phyloP scores from a whole-genome alignment of 2,113 vertebrate genomes.

The Naja naja region DNA sequence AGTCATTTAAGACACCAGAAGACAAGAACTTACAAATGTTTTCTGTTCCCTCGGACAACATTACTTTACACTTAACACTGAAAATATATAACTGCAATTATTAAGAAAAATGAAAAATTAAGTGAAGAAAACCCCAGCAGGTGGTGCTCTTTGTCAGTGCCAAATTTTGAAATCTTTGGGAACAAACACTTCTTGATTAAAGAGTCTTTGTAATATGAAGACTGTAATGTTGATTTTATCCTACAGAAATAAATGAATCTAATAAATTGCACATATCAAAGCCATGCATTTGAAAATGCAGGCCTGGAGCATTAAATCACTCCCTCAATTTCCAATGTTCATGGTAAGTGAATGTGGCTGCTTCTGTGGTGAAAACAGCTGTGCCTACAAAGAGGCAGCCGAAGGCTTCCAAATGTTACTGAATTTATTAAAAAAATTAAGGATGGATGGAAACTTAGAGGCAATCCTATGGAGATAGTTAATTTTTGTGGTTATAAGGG shows the following conservation, averaged over 20 bases:
- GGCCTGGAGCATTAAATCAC: neutral
- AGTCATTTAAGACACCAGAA: neutral
- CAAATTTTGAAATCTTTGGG: neutral
- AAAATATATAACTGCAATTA: neutral
- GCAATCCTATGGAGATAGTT: neutral
- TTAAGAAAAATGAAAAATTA: neutral
- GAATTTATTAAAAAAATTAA: neutral
- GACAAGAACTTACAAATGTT: neutral
- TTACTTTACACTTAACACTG: neutral
- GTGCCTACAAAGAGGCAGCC: neutral
- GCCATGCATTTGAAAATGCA: neutral
- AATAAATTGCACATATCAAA: neutral
- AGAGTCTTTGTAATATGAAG: neutral
- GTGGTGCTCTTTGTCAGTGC: neutral
- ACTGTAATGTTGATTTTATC: neutral
- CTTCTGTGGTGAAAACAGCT: neutral
- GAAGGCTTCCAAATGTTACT: neutral
- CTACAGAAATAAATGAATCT: neutral
- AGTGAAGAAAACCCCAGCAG: constrained; percentile 9
- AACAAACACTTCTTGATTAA: neutral
- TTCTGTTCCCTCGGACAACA: neutral
- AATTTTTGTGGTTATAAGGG: neutral
- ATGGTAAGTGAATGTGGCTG: neutral
- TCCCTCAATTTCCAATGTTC: neutral
- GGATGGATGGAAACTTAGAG: neutral